Conservation (phyloP, 2,113 vertebrate species). For the Hemibagrus wyckioides region DNA sequence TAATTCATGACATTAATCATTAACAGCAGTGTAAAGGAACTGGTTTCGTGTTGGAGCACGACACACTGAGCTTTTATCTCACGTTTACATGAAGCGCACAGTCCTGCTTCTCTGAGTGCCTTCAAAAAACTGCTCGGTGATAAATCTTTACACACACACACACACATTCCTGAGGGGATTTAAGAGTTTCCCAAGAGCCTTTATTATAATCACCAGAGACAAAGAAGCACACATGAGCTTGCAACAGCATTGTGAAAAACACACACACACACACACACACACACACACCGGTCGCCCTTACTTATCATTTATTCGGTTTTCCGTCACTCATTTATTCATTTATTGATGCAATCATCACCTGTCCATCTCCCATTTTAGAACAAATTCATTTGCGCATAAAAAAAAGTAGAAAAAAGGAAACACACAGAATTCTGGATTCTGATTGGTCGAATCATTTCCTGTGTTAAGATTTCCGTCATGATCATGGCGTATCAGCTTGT, state of each 20-base stretch:
- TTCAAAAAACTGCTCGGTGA: background rate
- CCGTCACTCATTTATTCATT: background rate
- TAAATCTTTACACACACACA: conserved; percentile 31
- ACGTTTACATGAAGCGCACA: background rate
- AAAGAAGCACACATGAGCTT: conserved; percentile 40
- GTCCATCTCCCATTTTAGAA: too few species aligned
- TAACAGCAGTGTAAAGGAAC: conserved; percentile 7
- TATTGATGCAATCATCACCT: background rate
- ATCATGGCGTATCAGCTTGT: too few species aligned
- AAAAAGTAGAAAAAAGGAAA: too few species aligned
- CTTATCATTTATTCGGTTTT: background rate
- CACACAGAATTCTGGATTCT: too few species aligned
- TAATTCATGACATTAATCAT: conserved; percentile 9
- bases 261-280: background rate
- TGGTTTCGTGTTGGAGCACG: conserved; percentile 1
- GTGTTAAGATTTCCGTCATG: too few species aligned
- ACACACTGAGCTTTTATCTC: background rate
- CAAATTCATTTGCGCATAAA: too few species aligned
- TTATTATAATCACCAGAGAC: conserved; percentile 62
- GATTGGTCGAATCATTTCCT: too few species aligned
- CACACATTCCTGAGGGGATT: conserved; percentile 73
- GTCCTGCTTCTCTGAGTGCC: background rate
- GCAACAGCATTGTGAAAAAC: conserved; percentile 45
- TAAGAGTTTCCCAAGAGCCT: conserved; percentile 69
- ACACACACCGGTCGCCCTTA: background rate